Percentiles rank a stretch among this genome's conserved stretches.
These are phyloP conservation scores for Halictus rubicundus DNA, from an alignment of 1,140 invertebrate genomes.

Conservation along the genomic window DNA sequence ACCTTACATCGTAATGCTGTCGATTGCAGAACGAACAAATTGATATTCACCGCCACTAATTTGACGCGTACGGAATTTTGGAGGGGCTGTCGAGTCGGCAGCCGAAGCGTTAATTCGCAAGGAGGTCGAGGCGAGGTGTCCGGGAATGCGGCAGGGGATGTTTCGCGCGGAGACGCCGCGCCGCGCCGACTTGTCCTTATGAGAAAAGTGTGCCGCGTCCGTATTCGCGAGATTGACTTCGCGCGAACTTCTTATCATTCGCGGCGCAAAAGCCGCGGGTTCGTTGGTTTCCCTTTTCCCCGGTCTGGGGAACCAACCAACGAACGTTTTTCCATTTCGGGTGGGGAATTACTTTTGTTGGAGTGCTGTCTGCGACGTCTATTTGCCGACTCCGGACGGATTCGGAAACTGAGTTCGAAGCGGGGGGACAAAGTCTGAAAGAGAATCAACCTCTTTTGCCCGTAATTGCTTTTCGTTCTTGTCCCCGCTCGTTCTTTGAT, in stretches of 20 bases:
- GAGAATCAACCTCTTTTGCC: slow-evolving; percentile 6
- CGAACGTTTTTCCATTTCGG: slow-evolving; percentile 16
- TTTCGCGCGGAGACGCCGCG: slow-evolving; percentile 18
- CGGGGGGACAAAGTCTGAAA: slow-evolving; percentile 24
- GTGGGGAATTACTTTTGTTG: slow-evolving; percentile 43
- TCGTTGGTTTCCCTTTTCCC: not conserved
- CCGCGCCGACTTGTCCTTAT: not conserved
- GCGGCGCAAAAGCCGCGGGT: slow-evolving; percentile 24
- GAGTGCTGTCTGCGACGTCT: slow-evolving; percentile 40
- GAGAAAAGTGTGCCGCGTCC: slow-evolving; percentile 29
- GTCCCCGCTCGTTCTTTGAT: slow-evolving; percentile 27
- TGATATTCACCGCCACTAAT: no score
- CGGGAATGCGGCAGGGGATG: no score
- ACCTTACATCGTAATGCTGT: no score
- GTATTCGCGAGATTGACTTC: slow-evolving; percentile 52
- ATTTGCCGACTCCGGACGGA: slow-evolving; percentile 36
- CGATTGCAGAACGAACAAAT: no score
- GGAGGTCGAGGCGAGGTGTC: no score
- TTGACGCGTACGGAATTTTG: no score
- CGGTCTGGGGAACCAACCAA: no score
- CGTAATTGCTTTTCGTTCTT: slow-evolving; percentile 42
- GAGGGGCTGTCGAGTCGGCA: no score
- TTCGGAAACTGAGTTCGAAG: slow-evolving; percentile 31
- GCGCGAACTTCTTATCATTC: slow-evolving; percentile 51
- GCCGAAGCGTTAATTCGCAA: no score